Conservation (phyloP, 30 jellyfish, hydroid and myxozoan species). For the Turritopsis rubra region DNA sequence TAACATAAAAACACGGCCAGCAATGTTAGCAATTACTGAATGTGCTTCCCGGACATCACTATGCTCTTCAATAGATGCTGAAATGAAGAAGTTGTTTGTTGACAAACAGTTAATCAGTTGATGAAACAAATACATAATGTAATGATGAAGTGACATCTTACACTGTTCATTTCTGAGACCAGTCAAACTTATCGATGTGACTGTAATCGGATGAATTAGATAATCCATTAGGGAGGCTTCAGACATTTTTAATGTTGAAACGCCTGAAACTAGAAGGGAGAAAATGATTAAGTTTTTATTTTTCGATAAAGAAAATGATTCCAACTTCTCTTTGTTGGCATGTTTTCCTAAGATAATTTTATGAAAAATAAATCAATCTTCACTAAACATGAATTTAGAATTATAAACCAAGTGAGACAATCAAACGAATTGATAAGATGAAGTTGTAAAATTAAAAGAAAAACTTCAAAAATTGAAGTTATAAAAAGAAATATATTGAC, state of each 20-base stretch:
- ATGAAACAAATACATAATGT: no score
- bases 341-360: background rate
- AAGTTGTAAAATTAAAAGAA: no score
- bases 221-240: constrained; percentile 78
- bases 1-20: constrained; percentile 78
- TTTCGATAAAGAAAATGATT: background rate
- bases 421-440: no score
- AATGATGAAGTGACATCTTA: no score
- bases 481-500: no score
- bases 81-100: no score
- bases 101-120: no score
- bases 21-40: constrained; percentile 84
- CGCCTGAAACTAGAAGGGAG: constrained; percentile 46
- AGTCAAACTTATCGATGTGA: constrained; percentile 68
- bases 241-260: constrained; percentile 51
- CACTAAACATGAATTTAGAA: no score
- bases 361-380: no score
- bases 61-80: constrained; percentile 15
- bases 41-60: constrained; percentile 66
- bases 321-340: background rate
- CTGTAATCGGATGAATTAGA: constrained; percentile 79
- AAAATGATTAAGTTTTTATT: background rate
- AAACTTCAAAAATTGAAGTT: no score
- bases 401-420: no score
- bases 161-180: constrained; percentile 69